A percentile compares a stretch with the other conserved stretches of the same genome.
phyloP scores from a whole-genome alignment of 2,113 vertebrate species.

The Baryphthengus martii region DNA sequence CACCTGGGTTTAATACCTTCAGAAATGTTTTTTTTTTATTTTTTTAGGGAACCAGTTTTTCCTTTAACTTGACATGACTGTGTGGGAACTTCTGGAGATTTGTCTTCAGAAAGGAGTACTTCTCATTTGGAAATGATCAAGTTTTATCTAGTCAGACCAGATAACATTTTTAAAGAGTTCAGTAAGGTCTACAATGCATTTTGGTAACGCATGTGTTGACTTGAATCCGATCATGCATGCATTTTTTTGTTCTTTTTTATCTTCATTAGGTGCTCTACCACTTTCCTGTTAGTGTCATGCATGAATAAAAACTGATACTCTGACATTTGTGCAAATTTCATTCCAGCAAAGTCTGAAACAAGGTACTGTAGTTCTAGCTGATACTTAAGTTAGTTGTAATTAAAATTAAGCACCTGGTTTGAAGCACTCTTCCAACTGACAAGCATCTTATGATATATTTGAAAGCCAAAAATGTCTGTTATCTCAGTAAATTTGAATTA shows the following conservation, averaged over 20 bases:
- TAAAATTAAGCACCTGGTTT: constrained; percentile 29
- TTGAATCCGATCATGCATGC: background rate
- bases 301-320: background rate
- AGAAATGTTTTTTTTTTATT: background rate
- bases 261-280: background rate
- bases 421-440: background rate
- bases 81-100: background rate
- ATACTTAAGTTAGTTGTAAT: constrained; percentile 13
- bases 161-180: background rate
- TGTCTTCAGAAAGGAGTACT: background rate
- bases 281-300: background rate
- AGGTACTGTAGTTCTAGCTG: background rate
- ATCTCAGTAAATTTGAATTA: background rate
- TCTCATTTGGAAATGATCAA: background rate
- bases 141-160: background rate
- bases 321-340: background rate
- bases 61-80: background rate
- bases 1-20: background rate
- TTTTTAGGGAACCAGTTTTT: background rate
- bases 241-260: background rate
- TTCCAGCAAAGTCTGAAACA: constrained; percentile 3
- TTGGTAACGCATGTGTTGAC: background rate
- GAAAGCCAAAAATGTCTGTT: background rate
- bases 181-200: background rate
- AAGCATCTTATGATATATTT: background rate